Evolutionary conservation across 2,797 vertebrate species (phyloP).

Genomic region (Fringilla coelebs): DNA sequence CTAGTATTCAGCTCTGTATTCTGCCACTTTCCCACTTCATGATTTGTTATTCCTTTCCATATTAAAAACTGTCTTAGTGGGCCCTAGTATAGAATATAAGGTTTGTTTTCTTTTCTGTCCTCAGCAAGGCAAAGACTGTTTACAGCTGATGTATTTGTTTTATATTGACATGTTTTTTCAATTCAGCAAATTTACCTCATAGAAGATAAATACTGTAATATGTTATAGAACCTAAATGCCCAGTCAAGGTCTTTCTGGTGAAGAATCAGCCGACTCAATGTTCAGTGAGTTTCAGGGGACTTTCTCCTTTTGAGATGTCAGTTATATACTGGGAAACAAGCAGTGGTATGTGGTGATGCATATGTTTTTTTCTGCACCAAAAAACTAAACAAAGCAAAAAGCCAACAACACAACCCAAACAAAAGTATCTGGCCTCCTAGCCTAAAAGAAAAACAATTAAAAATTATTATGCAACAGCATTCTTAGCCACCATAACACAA

Average conservation of each 20-base stretch:
- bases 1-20: background rate
- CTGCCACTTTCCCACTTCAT: background rate
- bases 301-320: background rate
- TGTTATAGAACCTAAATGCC: background rate
- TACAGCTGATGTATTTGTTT: background rate
- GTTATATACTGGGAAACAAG: background rate
- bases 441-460: background rate
- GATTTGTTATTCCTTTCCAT: background rate
- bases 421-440: background rate
- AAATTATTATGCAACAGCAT: background rate
- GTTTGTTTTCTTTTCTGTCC: background rate
- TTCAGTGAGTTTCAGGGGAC: background rate
- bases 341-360: background rate
- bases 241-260: slow-evolving; percentile 3
- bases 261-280: background rate
- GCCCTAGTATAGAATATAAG: background rate
- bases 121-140: background rate
- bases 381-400: background rate
- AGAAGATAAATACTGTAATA: background rate
- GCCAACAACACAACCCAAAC: background rate
- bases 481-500: background rate
- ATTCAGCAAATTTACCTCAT: background rate
- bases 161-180: background rate
- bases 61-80: background rate
- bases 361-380: background rate